phyloP scores from a whole-genome alignment of 2,113 vertebrate genomes.

The Himantopus leucocephalus region DNA sequence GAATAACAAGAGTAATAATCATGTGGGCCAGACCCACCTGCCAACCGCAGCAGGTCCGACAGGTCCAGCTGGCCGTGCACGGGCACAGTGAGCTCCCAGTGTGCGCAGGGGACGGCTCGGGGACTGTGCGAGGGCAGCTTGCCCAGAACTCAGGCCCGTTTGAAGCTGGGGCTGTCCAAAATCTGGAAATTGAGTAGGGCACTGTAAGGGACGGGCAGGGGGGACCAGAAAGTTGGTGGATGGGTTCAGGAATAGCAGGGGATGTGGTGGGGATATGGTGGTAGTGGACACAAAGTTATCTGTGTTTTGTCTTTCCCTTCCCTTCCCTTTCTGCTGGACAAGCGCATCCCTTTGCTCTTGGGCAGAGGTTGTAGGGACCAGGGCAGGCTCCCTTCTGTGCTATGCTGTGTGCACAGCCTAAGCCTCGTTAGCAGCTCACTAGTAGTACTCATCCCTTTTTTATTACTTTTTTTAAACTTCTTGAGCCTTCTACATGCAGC shows the following conservation, averaged over 20 bases:
- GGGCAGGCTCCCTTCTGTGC: neutral
- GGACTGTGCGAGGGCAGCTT: neutral
- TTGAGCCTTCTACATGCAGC: neutral
- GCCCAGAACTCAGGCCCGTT: neutral
- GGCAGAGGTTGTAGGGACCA: neutral
- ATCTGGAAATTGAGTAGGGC: neutral
- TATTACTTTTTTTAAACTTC: neutral
- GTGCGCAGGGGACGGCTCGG: neutral
- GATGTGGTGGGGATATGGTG: neutral
- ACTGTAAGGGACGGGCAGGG: neutral
- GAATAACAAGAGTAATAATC: neutral
- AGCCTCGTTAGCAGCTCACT: neutral
- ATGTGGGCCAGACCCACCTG: neutral
- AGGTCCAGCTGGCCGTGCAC: neutral
- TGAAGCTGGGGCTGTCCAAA: neutral
- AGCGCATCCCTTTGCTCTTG: neutral
- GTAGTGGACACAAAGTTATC: rapidly evolving
- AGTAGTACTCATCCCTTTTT: neutral
- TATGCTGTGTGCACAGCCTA: neutral
- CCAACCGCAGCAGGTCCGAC: slow-evolving; percentile 22
- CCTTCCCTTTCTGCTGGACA: neutral
- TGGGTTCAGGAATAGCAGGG: neutral
- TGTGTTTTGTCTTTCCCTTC: neutral
- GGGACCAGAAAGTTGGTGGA: neutral
- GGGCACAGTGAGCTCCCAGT: neutral